Conservation (phyloP, 2,888 invertebrate species). For the Abrostola triplasia region DNA sequence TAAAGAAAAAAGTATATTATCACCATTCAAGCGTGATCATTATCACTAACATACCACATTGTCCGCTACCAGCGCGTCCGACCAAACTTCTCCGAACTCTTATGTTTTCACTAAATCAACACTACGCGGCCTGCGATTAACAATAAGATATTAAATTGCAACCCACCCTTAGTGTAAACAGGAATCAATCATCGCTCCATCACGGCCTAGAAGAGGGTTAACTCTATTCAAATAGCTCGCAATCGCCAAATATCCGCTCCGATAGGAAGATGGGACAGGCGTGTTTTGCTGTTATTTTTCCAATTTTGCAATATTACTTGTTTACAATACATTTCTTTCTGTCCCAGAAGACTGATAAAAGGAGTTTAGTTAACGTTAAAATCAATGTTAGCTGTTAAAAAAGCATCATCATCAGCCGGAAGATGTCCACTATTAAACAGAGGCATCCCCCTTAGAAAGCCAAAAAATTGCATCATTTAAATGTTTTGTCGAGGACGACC, state of each 20-base stretch:
- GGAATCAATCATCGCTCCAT: slow-evolving; percentile 87
- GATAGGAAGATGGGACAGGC: slow-evolving; percentile 60
- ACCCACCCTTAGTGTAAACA: slow-evolving; percentile 80
- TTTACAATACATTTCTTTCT: too few species aligned
- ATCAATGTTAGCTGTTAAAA: too few species aligned
- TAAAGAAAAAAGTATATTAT: too few species aligned
- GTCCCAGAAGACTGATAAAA: too few species aligned
- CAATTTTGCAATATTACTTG: slow-evolving; percentile 17
- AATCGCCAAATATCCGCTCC: slow-evolving; percentile 71
- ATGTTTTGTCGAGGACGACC: too few species aligned
- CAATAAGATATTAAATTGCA: slow-evolving; percentile 85
- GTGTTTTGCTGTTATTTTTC: slow-evolving; percentile 41
- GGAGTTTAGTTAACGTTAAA: too few species aligned
- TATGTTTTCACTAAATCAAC: slow-evolving; percentile 67
- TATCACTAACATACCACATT: neutral
- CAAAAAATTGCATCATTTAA: too few species aligned
- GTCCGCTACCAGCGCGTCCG: slow-evolving; percentile 8
- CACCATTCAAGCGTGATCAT: too few species aligned
- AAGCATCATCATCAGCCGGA: too few species aligned
- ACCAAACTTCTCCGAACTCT: slow-evolving; percentile 2
- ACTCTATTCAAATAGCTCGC: slow-evolving; percentile 82
- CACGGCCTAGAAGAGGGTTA: slow-evolving; percentile 79
- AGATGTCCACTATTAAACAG: too few species aligned
- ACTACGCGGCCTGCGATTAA: slow-evolving; percentile 75
- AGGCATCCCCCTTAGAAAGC: too few species aligned